Percentiles rank a stretch among this genome's conserved stretches.
phyloP scores from a whole-genome alignment of 2,113 vertebrate genomes.

The Hymenochirus boettgeri region DNA sequence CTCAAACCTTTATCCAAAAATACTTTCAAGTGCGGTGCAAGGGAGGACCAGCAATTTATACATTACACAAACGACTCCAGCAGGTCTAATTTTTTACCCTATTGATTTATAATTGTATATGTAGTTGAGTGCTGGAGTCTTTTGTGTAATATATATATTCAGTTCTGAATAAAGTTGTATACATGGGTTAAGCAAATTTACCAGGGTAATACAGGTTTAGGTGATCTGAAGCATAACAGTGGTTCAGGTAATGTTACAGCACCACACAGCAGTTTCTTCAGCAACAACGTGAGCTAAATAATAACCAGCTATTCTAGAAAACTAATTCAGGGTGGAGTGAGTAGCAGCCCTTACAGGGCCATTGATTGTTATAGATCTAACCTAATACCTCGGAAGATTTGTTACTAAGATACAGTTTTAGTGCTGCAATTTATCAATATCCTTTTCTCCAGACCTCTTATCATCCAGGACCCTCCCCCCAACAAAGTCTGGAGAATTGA shows the following conservation, averaged over 20 bases:
- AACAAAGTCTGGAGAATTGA: not conserved
- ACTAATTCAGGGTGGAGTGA: not conserved
- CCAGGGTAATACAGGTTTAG: not conserved
- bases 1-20: no score
- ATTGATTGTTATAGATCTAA: conserved; percentile 28
- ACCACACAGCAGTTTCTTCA: not conserved
- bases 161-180: no score
- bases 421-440: conserved; percentile 2
- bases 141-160: no score
- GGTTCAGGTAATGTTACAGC: conserved; percentile 11
- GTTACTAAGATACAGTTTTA: conserved; percentile 15
- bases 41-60: no score
- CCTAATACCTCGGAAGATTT: conserved; percentile 9
- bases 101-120: no score
- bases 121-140: no score
- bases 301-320: conserved; percentile 9
- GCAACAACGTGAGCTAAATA: conserved; percentile 24
- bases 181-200: not conserved
- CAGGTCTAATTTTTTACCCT: no score
- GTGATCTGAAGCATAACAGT: not conserved
- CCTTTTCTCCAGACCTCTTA: not conserved
- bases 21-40: no score
- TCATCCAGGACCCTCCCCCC: not conserved
- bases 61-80: no score
- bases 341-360: conserved; percentile 9